Conservation (phyloP, 1,140 invertebrate genomes). For the Bombus waltoni region DNA sequence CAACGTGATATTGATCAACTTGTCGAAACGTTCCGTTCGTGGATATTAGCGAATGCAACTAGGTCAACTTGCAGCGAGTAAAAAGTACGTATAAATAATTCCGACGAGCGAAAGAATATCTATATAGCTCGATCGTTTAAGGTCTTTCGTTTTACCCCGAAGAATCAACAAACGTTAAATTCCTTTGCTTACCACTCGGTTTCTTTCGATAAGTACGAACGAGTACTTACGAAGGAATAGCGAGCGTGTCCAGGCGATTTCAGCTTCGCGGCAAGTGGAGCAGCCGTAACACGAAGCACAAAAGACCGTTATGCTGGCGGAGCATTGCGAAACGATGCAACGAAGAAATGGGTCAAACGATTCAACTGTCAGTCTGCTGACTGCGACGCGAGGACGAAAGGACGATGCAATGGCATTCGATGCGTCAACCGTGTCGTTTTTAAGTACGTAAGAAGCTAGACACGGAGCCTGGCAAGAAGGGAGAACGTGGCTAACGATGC, state of each 20-base stretch:
- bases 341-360: constrained; percentile 66
- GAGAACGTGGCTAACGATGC: not conserved
- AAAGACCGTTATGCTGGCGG: constrained; percentile 60
- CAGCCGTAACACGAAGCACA: constrained; percentile 50
- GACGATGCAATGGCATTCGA: not conserved
- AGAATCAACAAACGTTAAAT: not conserved
- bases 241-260: constrained; percentile 45
- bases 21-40: not conserved
- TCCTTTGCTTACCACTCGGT: not conserved
- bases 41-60: too few relatives aligned
- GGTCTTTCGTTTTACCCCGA: too few relatives aligned
- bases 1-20: too few relatives aligned
- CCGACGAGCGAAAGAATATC: too few relatives aligned
- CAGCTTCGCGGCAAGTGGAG: constrained; percentile 48
- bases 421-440: constrained; percentile 28
- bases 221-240: not conserved
- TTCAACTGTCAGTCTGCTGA: constrained; percentile 61
- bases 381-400: constrained; percentile 4
- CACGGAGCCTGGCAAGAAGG: not conserved
- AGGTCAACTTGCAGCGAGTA: too few relatives aligned
- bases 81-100: too few relatives aligned
- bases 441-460: constrained; percentile 2
- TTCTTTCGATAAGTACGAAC: not conserved
- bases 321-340: constrained; percentile 61
- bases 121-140: too few relatives aligned